These are phyloP conservation scores for Amphipoea lucens DNA, from an alignment of 2,888 invertebrate species.

Conservation along the genomic window DNA sequence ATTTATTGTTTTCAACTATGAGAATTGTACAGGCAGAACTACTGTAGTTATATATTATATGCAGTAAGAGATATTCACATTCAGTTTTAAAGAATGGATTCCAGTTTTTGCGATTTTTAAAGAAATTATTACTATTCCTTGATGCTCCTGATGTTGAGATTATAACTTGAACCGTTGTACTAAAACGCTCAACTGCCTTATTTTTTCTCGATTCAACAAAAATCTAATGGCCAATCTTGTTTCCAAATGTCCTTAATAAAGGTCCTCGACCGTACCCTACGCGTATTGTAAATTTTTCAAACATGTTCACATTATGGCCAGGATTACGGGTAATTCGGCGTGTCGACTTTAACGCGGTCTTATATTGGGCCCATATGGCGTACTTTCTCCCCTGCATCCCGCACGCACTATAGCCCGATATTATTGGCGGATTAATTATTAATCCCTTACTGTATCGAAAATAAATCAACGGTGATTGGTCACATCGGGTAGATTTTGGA, in stretches of 20 bases:
- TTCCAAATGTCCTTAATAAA: slow-evolving; percentile 42
- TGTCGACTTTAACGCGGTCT: slow-evolving; percentile 74
- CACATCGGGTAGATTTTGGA: slow-evolving; percentile 59
- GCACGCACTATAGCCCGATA: slow-evolving; percentile 61
- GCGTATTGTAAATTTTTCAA: slow-evolving; percentile 76
- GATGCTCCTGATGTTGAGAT: not conserved
- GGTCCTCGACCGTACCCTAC: slow-evolving; percentile 62
- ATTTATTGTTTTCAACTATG: not conserved
- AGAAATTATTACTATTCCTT: not conserved
- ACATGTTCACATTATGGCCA: slow-evolving; percentile 82
- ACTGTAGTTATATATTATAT: not conserved
- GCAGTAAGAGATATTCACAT: not conserved
- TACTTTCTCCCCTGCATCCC: slow-evolving; percentile 62
- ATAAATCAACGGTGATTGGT: slow-evolving; percentile 73
- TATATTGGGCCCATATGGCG: slow-evolving; percentile 88
- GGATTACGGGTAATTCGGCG: slow-evolving; percentile 86
- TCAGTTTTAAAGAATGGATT: not conserved
- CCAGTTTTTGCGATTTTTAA: not conserved
- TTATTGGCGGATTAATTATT: slow-evolving; percentile 83
- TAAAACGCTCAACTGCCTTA: not conserved
- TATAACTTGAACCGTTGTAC: too few relatives aligned
- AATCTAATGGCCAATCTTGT: slow-evolving; percentile 37
- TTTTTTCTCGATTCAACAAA: not conserved
- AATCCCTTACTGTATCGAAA: slow-evolving; percentile 77
- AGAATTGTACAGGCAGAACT: not conserved